Evolutionary conservation across 2,797 vertebrate genomes (phyloP).

Genomic region (Lutjanus argentimaculatus): DNA sequence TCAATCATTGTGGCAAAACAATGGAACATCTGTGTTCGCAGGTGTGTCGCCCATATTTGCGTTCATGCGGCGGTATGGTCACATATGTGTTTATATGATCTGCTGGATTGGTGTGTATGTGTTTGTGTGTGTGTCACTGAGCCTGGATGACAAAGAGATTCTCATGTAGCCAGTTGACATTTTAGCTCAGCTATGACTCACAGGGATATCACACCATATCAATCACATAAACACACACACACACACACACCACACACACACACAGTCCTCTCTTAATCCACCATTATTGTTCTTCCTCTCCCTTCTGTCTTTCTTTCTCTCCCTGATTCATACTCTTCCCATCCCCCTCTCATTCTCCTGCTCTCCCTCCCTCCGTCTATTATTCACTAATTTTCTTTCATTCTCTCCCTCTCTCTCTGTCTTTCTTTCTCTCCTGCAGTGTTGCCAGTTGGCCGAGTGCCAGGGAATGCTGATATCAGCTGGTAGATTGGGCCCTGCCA

Average conservation of each 20-base stretch:
- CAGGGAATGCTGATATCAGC: constrained; percentile 93
- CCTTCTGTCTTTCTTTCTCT: constrained; percentile 71
- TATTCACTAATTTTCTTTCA: constrained; percentile 88
- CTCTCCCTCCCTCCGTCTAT: constrained; percentile 84
- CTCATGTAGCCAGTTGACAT: constrained; percentile 86
- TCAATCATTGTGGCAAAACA: constrained; percentile 82
- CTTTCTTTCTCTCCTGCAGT: constrained; percentile 83
- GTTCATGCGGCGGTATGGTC: constrained; percentile 51
- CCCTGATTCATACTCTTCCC: constrained; percentile 82
- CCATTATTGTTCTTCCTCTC: constrained; percentile 81
- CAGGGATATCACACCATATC: constrained; percentile 86
- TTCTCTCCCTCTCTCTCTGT: constrained; percentile 77
- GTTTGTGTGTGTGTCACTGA: constrained; percentile 57
- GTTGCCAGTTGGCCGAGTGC: constrained; percentile 89
- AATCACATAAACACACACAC: constrained; percentile 74
- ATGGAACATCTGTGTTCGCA: constrained; percentile 83
- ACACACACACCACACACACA: constrained; percentile 46
- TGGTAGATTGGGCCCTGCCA: constrained; percentile 90
- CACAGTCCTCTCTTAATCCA: constrained; percentile 78
- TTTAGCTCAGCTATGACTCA: constrained; percentile 87
- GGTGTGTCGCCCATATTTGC: constrained; percentile 78
- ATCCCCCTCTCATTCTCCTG: constrained; percentile 83
- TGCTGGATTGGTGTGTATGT: constrained; percentile 39
- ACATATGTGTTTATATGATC: constrained; percentile 72
- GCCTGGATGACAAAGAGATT: constrained; percentile 81